phyloP scores from a whole-genome alignment of 2,797 vertebrate species.

The Pseudochirops corinnae region DNA sequence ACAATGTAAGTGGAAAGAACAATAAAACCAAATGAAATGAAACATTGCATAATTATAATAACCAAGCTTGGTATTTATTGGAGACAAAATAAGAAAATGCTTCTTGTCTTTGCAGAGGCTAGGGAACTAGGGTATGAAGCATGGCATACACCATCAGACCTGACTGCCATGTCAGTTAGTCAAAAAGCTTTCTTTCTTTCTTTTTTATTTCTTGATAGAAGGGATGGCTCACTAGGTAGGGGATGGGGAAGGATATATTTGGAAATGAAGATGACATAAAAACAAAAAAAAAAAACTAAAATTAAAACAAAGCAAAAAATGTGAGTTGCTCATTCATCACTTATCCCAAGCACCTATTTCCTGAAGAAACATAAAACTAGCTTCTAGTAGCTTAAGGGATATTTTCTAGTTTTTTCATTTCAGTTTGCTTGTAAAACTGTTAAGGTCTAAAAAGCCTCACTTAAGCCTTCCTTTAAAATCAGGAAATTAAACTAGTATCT shows the following conservation, averaged over 20 bases:
- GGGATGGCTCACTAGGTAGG: not conserved
- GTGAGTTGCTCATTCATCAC: slow-evolving; percentile 31
- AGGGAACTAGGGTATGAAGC: not conserved
- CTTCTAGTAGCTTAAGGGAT: not conserved
- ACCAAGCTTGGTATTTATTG: not conserved
- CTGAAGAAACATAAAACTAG: not conserved
- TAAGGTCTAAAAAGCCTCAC: slow-evolving; percentile 22
- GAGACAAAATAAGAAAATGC: not conserved
- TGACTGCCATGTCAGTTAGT: not conserved
- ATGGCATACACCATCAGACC: not conserved
- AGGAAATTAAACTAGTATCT: slow-evolving; percentile 53
- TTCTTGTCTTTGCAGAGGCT: not conserved
- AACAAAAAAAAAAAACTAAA: not conserved
- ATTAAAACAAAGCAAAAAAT: not conserved
- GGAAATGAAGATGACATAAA: not conserved
- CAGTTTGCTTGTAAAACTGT: not conserved
- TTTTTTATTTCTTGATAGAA: not conserved
- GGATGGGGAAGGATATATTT: not conserved
- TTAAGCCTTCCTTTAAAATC: slow-evolving; percentile 45
- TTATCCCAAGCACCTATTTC: slow-evolving; percentile 10
- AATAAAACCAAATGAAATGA: not conserved
- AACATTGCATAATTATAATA: not conserved
- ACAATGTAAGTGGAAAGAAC: not conserved
- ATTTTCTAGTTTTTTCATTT: slow-evolving; percentile 34
- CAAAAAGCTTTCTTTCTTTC: not conserved